Base-by-base conservation (phyloP, 2,113 vertebrate species). In the Cyanistes caeruleus region DNA sequence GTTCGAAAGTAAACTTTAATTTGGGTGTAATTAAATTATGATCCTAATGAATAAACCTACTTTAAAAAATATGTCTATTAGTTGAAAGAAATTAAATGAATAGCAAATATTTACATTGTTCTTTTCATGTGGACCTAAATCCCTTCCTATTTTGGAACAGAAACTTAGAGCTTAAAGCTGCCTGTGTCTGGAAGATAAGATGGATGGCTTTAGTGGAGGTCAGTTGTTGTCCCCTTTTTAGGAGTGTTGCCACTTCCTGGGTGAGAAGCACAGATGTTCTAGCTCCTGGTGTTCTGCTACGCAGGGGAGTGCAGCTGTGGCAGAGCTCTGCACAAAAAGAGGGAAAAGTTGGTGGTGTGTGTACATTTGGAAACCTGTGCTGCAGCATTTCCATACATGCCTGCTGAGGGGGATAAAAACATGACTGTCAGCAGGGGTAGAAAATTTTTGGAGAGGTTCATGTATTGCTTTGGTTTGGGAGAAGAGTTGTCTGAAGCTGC, bases 21-120 rank as follows among this genome's bases (percentile, higher is more conserved):
- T 72, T 78, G 60, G n/a, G 12, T 94, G 83, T 96, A 92, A 75
- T 39, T 80, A 53, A 90, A 74, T 90, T 49, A 3, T 33, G 30
- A 69, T 55, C 31, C 65, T 91, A 81, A 87, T 81, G 23, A 95
- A 95, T 87, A 93, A 90, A 94, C 46, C n/a, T 70, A 15, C 59
- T 83, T 93, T 20, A 14, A 87, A 86, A 60, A 60, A 19, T 11
- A 16, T 5, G 5, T 15, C 5, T 76, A 20, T 59, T 58, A 60
- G 23, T 89, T 13, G 6, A 91, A 91, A 85, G 64, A 64, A 70
- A 11, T 81, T 48, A 67, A 84, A 65, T 51, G 2, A 87, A 23
- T 41, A 73, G 80, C n/a, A 84, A 35, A 53, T 87, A 82, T 19
- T 91, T 46, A n/a, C 37, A 20, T 46, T 75, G 22, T 16, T 75